These are phyloP conservation scores for Orientallactaga sibirica DNA, from an alignment of 2,797 vertebrate species.

Conservation along the genomic window DNA sequence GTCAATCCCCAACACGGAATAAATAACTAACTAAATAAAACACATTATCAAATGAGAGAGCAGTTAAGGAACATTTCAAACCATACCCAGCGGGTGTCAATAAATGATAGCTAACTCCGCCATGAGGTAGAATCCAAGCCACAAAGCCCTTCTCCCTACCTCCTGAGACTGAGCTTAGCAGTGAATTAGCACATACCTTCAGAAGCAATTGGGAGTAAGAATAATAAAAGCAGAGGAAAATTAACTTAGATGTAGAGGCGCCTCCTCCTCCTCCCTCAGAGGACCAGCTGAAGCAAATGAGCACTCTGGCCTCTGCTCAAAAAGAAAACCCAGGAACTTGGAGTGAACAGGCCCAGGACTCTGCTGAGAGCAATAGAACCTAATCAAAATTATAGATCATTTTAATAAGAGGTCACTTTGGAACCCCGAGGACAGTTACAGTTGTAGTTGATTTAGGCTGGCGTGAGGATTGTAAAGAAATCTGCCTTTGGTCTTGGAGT, in stretches of 20 bases:
- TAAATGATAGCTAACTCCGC: background rate
- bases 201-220: slow-evolving; percentile 57
- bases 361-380: slow-evolving; percentile 73
- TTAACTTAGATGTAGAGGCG: slow-evolving; percentile 66
- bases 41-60: background rate
- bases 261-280: slow-evolving; percentile 27
- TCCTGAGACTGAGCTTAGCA: slow-evolving; percentile 66
- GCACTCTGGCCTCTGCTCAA: slow-evolving; percentile 52
- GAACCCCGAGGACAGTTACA: slow-evolving; percentile 63
- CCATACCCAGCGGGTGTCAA: background rate
- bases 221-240: slow-evolving; percentile 72
- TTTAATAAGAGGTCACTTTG: slow-evolving; percentile 78
- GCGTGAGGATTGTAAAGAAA: slow-evolving; percentile 66
- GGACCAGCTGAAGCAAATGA: slow-evolving; percentile 62
- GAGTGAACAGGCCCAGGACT: slow-evolving; percentile 57
- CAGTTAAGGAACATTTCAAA: background rate
- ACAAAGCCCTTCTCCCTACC: background rate
- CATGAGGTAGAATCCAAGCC: background rate
- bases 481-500: slow-evolving; percentile 57
- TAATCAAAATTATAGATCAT: slow-evolving; percentile 78
- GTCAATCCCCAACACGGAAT: background rate
- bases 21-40: background rate
- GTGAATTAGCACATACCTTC: slow-evolving; percentile 68
- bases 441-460: slow-evolving; percentile 66
- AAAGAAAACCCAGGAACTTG: slow-evolving; percentile 68